Percentiles rank a stretch among this genome's conserved stretches.
Evolutionary conservation across 2,113 vertebrate genomes (phyloP).

Genomic region (Myrmecophaga tridactyla): DNA sequence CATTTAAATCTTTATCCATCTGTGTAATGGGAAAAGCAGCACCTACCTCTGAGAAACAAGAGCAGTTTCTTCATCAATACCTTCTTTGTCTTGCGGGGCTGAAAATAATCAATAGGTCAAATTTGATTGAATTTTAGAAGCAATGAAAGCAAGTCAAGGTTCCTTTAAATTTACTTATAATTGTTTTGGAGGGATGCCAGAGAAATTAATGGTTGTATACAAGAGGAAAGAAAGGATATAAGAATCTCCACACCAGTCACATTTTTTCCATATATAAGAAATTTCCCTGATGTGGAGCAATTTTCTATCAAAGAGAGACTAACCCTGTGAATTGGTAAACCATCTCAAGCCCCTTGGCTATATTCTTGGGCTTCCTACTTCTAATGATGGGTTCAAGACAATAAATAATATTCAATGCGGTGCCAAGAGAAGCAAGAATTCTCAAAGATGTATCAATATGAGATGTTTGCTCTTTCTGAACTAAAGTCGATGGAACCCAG

Average conservation of each 20-base stretch:
- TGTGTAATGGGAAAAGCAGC: not conserved
- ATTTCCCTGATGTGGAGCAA: not conserved
- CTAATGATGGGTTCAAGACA: not conserved
- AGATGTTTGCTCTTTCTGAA: not conserved
- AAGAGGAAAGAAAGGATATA: not conserved
- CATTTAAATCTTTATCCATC: not conserved
- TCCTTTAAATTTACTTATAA: not conserved
- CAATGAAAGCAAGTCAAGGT: not conserved
- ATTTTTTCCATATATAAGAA: not conserved
- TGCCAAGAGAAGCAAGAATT: not conserved
- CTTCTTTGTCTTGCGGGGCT: not conserved
- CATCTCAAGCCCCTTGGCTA: not conserved
- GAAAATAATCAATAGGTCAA: not conserved
- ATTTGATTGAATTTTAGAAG: not conserved
- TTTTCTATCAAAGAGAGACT: not conserved
- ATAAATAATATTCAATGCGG: not conserved
- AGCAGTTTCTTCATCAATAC: not conserved
- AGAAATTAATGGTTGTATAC: not conserved
- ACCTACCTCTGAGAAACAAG: fast-evolving
- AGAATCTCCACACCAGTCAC: not conserved
- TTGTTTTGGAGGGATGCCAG: not conserved
- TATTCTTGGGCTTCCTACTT: not conserved
- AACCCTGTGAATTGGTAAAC: not conserved
- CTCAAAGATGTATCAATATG: not conserved
- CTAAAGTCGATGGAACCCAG: not conserved